Conservation (phyloP, 1,140 invertebrate genomes). For the Leptestheria dahalacensis region DNA sequence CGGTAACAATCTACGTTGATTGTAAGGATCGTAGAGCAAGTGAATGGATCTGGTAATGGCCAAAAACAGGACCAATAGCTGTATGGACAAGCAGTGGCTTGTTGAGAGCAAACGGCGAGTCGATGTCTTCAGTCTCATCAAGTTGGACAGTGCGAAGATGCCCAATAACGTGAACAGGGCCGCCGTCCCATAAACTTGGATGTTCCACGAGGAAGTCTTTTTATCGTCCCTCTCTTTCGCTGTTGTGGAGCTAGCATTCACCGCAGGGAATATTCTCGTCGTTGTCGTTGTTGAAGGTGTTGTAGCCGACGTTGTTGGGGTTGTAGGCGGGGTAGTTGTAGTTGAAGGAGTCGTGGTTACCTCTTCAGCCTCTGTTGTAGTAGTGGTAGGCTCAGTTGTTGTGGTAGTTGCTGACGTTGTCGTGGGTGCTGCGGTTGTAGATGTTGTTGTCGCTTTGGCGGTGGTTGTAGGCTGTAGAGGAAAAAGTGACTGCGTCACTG, state of each 20-base stretch:
- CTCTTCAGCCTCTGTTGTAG: slow-evolving; percentile 10
- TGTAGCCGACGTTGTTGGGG: neutral
- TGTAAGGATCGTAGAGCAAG: slow-evolving; percentile 78
- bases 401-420: slow-evolving; percentile 14
- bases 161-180: slow-evolving; percentile 64
- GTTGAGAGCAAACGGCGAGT: slow-evolving; percentile 22
- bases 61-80: slow-evolving; percentile 59
- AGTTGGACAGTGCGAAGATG: slow-evolving; percentile 47
- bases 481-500: neutral
- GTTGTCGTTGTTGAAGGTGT: slow-evolving; percentile 30
- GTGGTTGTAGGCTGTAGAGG: slow-evolving; percentile 36
- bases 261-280: slow-evolving; percentile 29
- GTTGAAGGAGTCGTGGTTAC: slow-evolving; percentile 3
- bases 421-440: slow-evolving; percentile 20
- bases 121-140: slow-evolving; percentile 23
- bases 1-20: slow-evolving; percentile 56
- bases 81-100: slow-evolving; percentile 68
- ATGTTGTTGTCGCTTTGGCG: slow-evolving; percentile 34
- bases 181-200: slow-evolving; percentile 72
- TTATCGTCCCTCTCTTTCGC: slow-evolving; percentile 20
- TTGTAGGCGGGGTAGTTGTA: neutral
- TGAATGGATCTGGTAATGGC: slow-evolving; percentile 68
- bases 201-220: slow-evolving; percentile 62
- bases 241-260: neutral
- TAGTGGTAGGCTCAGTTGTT: slow-evolving; percentile 10